A percentile compares a stretch with the other conserved stretches of the same genome.
phyloP scores from a whole-genome alignment of 2,113 vertebrate species.

The Centrocercus urophasianus region DNA sequence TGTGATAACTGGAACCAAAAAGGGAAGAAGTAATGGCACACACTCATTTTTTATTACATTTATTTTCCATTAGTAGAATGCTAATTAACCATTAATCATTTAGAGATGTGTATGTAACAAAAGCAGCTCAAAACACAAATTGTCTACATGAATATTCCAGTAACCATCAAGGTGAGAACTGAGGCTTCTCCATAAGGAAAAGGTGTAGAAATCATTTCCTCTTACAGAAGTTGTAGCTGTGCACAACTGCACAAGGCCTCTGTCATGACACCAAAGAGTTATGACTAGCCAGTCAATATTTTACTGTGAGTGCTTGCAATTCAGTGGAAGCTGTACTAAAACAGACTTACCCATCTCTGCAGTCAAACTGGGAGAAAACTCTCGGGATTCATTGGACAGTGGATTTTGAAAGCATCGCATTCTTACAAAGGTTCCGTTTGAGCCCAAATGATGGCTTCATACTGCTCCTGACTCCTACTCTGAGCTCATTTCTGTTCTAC shows the following conservation, averaged over 20 bases:
- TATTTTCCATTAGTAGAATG: slow-evolving; percentile 60
- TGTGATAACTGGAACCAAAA: slow-evolving; percentile 28
- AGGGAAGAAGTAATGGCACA: neutral
- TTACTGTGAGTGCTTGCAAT: slow-evolving; percentile 5
- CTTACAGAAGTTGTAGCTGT: neutral
- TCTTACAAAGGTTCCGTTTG: neutral
- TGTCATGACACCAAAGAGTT: neutral
- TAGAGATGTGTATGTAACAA: slow-evolving; percentile 7
- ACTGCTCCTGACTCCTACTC: neutral
- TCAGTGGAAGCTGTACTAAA: slow-evolving; percentile 1
- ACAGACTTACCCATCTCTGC: neutral
- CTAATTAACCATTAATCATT: slow-evolving; percentile 65
- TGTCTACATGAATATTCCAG: slow-evolving; percentile 23
- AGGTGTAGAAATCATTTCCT: neutral
- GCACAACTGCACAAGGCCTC: neutral
- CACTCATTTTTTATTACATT: slow-evolving; percentile 29
- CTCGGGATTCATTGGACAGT: neutral
- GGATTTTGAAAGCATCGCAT: neutral
- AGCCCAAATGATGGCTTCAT: neutral
- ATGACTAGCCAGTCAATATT: neutral
- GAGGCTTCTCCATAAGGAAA: neutral
- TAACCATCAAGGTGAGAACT: neutral
- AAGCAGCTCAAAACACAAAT: slow-evolving; percentile 6
- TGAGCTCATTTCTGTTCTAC: neutral
- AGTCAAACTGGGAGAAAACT: slow-evolving; percentile 7